Evolutionary conservation across 64 coral and sea anemone genomes (phyloP).

Genomic region (Dendrophyllia cribrosa): DNA sequence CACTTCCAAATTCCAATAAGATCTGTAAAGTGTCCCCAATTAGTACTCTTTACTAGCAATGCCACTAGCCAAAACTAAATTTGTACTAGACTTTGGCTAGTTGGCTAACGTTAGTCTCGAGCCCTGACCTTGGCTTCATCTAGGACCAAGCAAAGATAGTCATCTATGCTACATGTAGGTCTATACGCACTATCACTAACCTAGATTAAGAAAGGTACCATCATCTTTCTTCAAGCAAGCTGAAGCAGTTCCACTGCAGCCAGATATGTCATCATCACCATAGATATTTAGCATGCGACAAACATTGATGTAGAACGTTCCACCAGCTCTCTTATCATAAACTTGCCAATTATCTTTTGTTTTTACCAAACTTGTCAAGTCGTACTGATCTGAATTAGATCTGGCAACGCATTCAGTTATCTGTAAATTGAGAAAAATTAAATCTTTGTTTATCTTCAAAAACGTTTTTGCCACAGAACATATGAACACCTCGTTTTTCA

Average conservation of each 20-base stretch:
- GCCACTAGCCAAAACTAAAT: no score
- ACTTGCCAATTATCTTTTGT: conserved; percentile 83
- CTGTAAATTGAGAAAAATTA: conserved; percentile 32
- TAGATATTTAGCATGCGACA: conserved; percentile 76
- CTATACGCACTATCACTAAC: conserved; percentile 7
- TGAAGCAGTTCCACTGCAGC: conserved; percentile 73
- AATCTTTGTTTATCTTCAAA: neutral
- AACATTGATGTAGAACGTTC: conserved; percentile 87
- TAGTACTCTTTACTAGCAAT: no score
- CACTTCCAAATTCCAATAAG: no score
- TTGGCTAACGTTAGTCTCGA: no score
- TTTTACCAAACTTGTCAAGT: conserved; percentile 81
- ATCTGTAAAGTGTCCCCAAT: no score
- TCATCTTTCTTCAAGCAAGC: conserved; percentile 47
- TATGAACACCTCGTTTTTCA: no score
- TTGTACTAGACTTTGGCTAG: no score
- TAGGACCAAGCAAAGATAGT: no score
- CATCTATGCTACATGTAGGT: no score
- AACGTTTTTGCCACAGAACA: neutral
- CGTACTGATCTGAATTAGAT: conserved; percentile 73
- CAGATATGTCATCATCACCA: neutral
- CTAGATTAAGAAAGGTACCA: conserved; percentile 55
- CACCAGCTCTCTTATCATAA: neutral
- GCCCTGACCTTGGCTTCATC: no score
- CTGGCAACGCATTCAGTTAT: conserved; percentile 74